Percentiles rank a stretch among this genome's conserved stretches.
These are phyloP conservation scores for Danio tinwini DNA, from an alignment of 2,797 vertebrate species.

Conservation along the genomic window DNA sequence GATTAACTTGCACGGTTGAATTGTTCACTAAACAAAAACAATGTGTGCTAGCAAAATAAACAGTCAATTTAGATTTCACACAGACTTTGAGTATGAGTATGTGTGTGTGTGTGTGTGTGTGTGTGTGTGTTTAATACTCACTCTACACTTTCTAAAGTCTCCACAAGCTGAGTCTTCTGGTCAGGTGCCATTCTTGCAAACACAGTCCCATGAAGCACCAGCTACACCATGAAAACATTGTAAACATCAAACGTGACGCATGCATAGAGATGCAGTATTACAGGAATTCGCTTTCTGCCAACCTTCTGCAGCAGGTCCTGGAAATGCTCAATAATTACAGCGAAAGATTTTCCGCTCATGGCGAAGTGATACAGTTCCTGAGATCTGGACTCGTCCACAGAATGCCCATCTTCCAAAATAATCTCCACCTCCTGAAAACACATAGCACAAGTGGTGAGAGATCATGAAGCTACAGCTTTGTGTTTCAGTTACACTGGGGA, in stretches of 20 bases:
- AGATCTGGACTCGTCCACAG: constrained; percentile 77
- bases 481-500: not conserved
- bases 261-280: not conserved
- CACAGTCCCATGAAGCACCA: constrained; percentile 93
- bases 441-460: not conserved
- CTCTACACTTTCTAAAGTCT: constrained; percentile 95
- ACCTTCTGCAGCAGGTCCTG: constrained; percentile 97
- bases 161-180: constrained; percentile 97
- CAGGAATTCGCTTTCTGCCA: not conserved
- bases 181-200: constrained; percentile 98
- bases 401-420: constrained; percentile 82
- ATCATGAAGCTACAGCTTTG: not conserved
- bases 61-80: too few relatives aligned
- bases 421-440: constrained; percentile 86
- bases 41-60: too few relatives aligned
- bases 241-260: not conserved
- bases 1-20: too few relatives aligned
- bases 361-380: constrained; percentile 91
- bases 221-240: constrained; percentile 71
- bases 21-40: too few relatives aligned
- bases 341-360: constrained; percentile 97
- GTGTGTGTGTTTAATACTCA: constrained; percentile 77
- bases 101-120: not conserved
- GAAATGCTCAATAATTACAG: constrained; percentile 93
- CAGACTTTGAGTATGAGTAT: too few relatives aligned